Percentiles rank a stretch among this genome's conserved stretches.
These are phyloP conservation scores for Panthera tigris DNA, from an alignment of 2,113 vertebrate species.

Conservation along the genomic window DNA sequence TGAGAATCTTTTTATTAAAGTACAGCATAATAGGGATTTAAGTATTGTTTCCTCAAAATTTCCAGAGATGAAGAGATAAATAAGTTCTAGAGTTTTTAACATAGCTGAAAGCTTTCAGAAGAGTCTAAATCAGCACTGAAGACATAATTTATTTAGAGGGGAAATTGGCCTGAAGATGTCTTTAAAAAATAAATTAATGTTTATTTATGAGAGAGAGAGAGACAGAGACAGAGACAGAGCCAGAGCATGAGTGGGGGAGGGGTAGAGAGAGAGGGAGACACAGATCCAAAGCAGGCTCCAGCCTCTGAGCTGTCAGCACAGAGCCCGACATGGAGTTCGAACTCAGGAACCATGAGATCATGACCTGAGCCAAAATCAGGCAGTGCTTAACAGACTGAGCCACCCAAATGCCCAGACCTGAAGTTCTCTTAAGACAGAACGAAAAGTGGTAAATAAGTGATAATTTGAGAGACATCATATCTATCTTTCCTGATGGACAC, in stretches of 20 bases:
- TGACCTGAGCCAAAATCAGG: no score
- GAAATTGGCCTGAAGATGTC: neutral
- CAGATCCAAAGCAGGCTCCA: no score
- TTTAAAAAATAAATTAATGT: no score
- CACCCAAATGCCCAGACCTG: neutral
- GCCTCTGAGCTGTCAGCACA: no score
- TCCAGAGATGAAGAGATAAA: neutral
- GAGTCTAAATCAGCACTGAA: neutral
- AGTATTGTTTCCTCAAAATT: neutral
- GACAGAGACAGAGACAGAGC: no score
- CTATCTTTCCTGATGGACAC: neutral
- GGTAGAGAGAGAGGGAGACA: no score
- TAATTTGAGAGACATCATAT: neutral
- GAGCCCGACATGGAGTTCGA: no score
- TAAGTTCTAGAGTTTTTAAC: neutral
- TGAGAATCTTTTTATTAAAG: neutral
- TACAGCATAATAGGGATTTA: neutral
- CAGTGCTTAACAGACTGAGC: no score
- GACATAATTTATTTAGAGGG: neutral
- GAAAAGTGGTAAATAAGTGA: neutral
- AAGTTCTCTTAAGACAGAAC: neutral
- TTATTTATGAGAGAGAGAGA: no score
- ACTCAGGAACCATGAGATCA: no score
- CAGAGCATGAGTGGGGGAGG: no score
- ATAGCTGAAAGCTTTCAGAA: neutral